phyloP scores from a whole-genome alignment of 2,888 invertebrate species.

The Leucophenga montana region DNA sequence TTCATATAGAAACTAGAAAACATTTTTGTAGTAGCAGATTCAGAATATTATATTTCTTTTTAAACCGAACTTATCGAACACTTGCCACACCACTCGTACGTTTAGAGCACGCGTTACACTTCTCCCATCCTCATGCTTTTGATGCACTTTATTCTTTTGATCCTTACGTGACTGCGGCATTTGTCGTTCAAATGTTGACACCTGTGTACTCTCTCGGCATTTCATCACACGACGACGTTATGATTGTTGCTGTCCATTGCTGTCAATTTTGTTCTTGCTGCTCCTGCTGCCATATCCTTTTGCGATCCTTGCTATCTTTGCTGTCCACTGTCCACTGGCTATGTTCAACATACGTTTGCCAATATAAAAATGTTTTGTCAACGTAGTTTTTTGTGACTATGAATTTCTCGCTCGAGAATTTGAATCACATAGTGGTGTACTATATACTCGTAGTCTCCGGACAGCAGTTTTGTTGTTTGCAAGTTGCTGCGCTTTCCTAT shows the following conservation, averaged over 20 bases:
- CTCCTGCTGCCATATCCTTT: slow-evolving; percentile 16
- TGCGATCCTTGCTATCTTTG: too few relatives aligned
- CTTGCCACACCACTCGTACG: neutral
- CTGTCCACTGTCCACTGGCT: slow-evolving; percentile 25
- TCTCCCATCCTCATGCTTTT: neutral
- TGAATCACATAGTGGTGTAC: too few relatives aligned
- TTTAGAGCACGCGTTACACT: neutral
- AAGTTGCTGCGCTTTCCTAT: neutral
- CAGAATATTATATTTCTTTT: neutral
- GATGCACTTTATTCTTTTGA: slow-evolving; percentile 48
- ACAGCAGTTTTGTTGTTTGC: neutral
- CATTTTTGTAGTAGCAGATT: too few relatives aligned
- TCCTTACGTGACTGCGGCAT: slow-evolving; percentile 58
- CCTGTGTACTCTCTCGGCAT: slow-evolving; percentile 44
- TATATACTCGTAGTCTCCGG: neutral
- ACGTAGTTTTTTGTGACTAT: neutral
- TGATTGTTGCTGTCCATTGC: slow-evolving; percentile 22
- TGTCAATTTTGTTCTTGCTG: slow-evolving; percentile 15
- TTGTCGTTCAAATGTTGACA: slow-evolving; percentile 54
- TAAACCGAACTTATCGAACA: neutral
- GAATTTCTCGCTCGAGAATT: neutral
- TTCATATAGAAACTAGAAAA: too few relatives aligned
- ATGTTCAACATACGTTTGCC: slow-evolving; percentile 22
- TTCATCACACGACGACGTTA: slow-evolving; percentile 5
- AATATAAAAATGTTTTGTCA: slow-evolving; percentile 28